These are phyloP conservation scores for Halocynthia roretzi DNA, from an alignment of 23 tunicate genomes.

Conservation along the genomic window DNA sequence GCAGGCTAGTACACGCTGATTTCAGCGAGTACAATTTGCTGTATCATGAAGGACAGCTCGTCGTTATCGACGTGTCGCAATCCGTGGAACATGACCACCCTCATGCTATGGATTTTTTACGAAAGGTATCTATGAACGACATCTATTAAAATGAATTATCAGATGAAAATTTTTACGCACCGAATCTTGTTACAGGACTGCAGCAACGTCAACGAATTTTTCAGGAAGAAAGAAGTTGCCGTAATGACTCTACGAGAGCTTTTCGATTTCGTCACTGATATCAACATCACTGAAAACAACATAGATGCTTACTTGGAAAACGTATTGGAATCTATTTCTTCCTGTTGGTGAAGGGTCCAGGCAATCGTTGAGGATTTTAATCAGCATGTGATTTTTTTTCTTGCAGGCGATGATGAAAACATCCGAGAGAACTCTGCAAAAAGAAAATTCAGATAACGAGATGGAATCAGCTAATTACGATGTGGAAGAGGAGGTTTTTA, in stretches of 20 bases:
- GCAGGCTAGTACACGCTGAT: constrained; percentile 90
- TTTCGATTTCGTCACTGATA: constrained; percentile 92
- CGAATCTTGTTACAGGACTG: constrained; percentile 35
- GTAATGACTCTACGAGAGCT: constrained; percentile 72
- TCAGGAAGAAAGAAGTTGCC: constrained; percentile 61
- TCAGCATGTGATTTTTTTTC: not conserved
- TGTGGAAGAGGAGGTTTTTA: constrained; percentile 71
- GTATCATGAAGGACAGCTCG: constrained; percentile 61
- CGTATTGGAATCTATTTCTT: not conserved
- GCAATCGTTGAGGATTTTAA: not conserved
- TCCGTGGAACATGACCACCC: constrained; percentile 97
- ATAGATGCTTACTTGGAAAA: constrained; percentile 70
- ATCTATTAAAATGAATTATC: too few species aligned
- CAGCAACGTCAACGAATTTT: constrained; percentile 81
- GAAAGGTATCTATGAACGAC: constrained; percentile 27
- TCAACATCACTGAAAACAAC: constrained; percentile 47
- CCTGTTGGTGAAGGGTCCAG: not conserved
- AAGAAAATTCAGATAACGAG: constrained; percentile 7
- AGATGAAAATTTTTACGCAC: too few species aligned
- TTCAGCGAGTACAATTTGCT: constrained; percentile 83
- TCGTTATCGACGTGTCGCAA: constrained; percentile 94
- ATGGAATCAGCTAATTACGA: constrained; percentile 12
- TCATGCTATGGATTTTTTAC: constrained; percentile 67
- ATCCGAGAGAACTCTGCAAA: constrained; percentile 14
- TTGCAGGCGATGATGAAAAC: constrained; percentile 42